phyloP scores from a whole-genome alignment of 2,888 invertebrate genomes.

The Cataglyphis livida region DNA sequence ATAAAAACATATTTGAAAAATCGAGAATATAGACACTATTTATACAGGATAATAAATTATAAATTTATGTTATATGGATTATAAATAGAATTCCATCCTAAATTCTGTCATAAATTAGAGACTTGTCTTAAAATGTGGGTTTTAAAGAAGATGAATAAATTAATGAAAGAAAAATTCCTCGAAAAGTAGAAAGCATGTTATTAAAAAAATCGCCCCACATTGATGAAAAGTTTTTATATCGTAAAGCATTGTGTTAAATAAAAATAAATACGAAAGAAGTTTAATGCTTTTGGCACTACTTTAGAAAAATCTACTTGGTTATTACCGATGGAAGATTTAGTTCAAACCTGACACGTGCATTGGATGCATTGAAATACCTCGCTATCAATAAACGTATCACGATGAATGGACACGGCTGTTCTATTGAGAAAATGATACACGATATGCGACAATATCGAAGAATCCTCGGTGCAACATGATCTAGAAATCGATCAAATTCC shows the following conservation, averaged over 20 bases:
- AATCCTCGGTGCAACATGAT: slow-evolving; percentile 57
- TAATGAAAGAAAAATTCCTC: neutral
- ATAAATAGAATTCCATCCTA: neutral
- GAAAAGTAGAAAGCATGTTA: neutral
- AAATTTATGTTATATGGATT: too few species aligned
- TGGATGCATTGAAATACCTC: slow-evolving; percentile 38
- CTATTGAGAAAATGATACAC: slow-evolving; percentile 61
- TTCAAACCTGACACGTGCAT: slow-evolving; percentile 39
- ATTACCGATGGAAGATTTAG: slow-evolving; percentile 28
- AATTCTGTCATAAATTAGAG: neutral
- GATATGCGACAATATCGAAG: slow-evolving; percentile 38
- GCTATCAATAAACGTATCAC: slow-evolving; percentile 41
- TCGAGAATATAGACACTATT: neutral
- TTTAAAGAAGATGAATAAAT: neutral
- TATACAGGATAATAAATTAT: too few species aligned
- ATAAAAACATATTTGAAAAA: neutral
- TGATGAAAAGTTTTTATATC: neutral
- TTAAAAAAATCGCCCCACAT: neutral
- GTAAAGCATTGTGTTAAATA: neutral
- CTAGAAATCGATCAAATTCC: slow-evolving; percentile 59
- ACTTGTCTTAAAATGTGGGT: neutral
- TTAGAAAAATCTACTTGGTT: slow-evolving; percentile 25
- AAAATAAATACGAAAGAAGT: neutral
- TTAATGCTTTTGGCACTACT: neutral
- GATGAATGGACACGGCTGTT: slow-evolving; percentile 39